Evolutionary conservation across 2,888 invertebrate genomes (phyloP).

Genomic region (Cetonia aurata): DNA sequence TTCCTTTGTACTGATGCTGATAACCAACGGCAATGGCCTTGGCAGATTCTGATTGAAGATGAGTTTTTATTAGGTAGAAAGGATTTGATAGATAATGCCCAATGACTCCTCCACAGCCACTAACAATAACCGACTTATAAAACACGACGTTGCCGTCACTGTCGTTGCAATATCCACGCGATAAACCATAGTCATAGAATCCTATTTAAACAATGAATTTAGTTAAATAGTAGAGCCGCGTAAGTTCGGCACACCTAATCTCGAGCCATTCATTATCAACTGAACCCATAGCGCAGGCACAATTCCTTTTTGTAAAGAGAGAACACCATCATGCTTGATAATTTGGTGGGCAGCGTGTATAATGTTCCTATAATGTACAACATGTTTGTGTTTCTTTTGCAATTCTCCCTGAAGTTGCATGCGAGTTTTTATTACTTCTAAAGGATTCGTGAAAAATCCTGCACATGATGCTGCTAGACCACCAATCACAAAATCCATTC

Average conservation of each 20-base stretch:
- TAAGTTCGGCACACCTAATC: constrained; percentile 64
- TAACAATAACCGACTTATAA: constrained; percentile 67
- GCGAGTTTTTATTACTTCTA: constrained; percentile 90
- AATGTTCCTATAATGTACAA: constrained; percentile 78
- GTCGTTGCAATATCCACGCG: constrained; percentile 63
- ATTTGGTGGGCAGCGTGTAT: constrained; percentile 75
- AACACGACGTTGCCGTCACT: constrained; percentile 68
- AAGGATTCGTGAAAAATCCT: constrained; percentile 88
- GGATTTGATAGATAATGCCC: constrained; percentile 82
- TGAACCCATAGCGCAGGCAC: constrained; percentile 89
- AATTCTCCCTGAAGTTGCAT: constrained; percentile 81
- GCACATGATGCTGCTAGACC: constrained; percentile 72
- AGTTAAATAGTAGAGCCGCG: constrained; percentile 2
- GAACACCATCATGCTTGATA: constrained; percentile 76
- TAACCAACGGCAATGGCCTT: constrained; percentile 85
- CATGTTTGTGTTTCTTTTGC: constrained; percentile 73
- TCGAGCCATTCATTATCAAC: constrained; percentile 72
- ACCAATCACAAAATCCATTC: constrained; percentile 67
- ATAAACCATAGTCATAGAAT: constrained; percentile 59
- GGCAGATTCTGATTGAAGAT: constrained; percentile 82
- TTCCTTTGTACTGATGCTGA: constrained; percentile 80
- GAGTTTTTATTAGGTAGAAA: constrained; percentile 86
- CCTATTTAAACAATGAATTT: constrained; percentile 53
- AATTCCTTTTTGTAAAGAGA: constrained; percentile 82
- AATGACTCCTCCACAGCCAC: constrained; percentile 75